phyloP scores from a whole-genome alignment of 2,888 invertebrate genomes.

The Cylloceria caligata region DNA sequence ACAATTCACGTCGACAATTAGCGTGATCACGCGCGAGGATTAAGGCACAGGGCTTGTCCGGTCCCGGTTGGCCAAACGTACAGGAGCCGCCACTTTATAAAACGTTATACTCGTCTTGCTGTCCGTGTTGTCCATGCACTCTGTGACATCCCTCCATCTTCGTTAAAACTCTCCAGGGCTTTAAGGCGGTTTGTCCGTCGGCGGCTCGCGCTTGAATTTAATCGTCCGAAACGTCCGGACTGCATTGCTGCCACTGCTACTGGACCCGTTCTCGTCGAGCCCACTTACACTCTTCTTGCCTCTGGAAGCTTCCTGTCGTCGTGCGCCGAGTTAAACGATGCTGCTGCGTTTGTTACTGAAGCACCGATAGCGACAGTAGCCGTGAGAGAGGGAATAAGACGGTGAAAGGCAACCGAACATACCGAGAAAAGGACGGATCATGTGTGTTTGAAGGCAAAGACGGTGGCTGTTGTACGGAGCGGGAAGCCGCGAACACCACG shows the following conservation, averaged over 20 bases:
- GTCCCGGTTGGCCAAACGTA: slow-evolving; percentile 1
- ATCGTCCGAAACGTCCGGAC: slow-evolving; percentile 74
- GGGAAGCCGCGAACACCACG: slow-evolving; percentile 6
- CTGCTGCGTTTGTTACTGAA: slow-evolving; percentile 21
- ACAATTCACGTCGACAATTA: slow-evolving; percentile 55
- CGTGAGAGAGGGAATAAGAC: slow-evolving; percentile 10
- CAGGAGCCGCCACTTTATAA: slow-evolving; percentile 1
- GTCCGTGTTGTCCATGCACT: not conserved
- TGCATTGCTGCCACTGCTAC: slow-evolving; percentile 60
- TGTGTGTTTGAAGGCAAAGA: slow-evolving; percentile 7
- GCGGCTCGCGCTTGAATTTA: slow-evolving; percentile 74
- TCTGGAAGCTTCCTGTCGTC: slow-evolving; percentile 73
- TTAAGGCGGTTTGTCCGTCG: slow-evolving; percentile 74
- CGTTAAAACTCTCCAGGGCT: slow-evolving; percentile 68
- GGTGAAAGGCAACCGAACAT: slow-evolving; percentile 4
- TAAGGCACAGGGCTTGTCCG: slow-evolving; percentile 71
- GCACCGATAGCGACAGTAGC: slow-evolving; percentile 17
- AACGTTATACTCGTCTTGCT: slow-evolving; percentile 9
- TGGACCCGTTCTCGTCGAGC: slow-evolving; percentile 52
- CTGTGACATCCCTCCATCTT: slow-evolving; percentile 37
- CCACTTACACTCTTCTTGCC: slow-evolving; percentile 42
- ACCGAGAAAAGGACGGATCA: slow-evolving; percentile 9
- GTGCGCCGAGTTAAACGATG: slow-evolving; percentile 72
- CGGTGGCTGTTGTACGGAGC: not conserved
- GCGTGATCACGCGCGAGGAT: slow-evolving; percentile 63